Base-by-base conservation (phyloP, 1,140 invertebrate genomes). In the Heterodera carotae region DNA sequence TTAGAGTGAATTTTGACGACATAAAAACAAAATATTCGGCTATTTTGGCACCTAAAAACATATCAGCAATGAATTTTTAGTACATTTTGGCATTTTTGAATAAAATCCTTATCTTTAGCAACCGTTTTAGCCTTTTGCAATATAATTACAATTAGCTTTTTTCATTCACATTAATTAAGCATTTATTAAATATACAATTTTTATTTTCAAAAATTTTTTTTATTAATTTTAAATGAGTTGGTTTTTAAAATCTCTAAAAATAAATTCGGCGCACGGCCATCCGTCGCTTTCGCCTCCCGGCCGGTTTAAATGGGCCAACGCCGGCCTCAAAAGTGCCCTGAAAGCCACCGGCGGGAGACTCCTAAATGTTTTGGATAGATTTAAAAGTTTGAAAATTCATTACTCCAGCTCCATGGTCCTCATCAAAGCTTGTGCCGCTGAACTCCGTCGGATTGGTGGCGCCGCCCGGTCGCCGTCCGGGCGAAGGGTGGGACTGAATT, bases 401-500 rank as follows among this genome's bases (percentile, higher is more conserved):
- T 66, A 66, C 62, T 27, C 62, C 62, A 8, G 62, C 62, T 10
- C 62, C 62, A 31, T 66, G 62, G 0, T 66, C 62, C 27, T 31
- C 62, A 27, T 29, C 29, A 34, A 66, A 66, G 1, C 6, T 60
- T 2, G n/a, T 56, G 18, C 43, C 56, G n/a, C 43, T 53, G 64
- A 74, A 74, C n/a, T 64, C 10, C 22, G 15, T n/a, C n/a, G 43
- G 36, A 34, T 62, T 56, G 43, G 64, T 74, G 36, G 43, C 33
- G 4, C 72, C 72, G 29, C n/a, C n/a, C n/a, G 33, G 56, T 3
- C 72, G 25, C 22, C 31, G 3, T 5, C 59, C 36, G 22, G 72
- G 72, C 27, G 72, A 74, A n/a, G 72, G 72, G 33, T 74, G 72
- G 48, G 27, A 18, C 72, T 74, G 25, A 43, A 73, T 29, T 29